Conservation (phyloP, 2,888 invertebrate species). For the Phengaris arion region DNA sequence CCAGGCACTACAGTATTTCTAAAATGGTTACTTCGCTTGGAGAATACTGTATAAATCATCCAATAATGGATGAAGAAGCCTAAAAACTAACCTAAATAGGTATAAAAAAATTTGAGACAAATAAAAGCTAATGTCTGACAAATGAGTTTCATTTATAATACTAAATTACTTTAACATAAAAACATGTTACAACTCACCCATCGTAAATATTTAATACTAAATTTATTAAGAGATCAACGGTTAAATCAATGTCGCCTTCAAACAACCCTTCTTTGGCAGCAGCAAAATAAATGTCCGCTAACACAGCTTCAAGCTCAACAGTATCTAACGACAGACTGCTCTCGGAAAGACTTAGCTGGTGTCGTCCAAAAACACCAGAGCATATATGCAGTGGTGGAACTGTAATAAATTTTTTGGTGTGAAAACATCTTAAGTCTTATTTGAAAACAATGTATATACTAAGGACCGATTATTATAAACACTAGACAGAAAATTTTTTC, state of each 20-base stretch:
- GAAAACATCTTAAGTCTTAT: neutral
- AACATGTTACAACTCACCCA: slow-evolving; percentile 66
- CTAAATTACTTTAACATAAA: neutral
- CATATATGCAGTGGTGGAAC: slow-evolving; percentile 79
- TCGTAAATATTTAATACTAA: slow-evolving; percentile 84
- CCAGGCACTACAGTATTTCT: too few relatives aligned
- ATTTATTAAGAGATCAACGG: slow-evolving; percentile 82
- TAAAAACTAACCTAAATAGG: too few relatives aligned
- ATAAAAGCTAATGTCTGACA: too few relatives aligned
- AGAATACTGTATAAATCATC: too few relatives aligned
- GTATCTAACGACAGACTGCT: slow-evolving; percentile 83
- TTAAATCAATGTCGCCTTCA: slow-evolving; percentile 81
- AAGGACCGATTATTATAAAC: too few relatives aligned
- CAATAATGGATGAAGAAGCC: too few relatives aligned
- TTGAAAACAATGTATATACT: too few relatives aligned
- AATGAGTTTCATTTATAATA: too few relatives aligned
- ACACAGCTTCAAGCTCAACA: slow-evolving; percentile 84
- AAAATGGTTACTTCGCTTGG: too few relatives aligned
- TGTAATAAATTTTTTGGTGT: slow-evolving; percentile 41
- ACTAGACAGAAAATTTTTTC: too few relatives aligned
- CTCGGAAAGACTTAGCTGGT: slow-evolving; percentile 84
- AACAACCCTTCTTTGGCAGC: slow-evolving; percentile 83
- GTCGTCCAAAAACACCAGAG: slow-evolving; percentile 85
- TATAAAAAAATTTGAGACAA: too few relatives aligned
- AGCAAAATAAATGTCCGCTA: slow-evolving; percentile 87